Evolutionary conservation across 2,888 invertebrate species (phyloP), one percentile per base, ranked within the genome.

Genomic region (Catocala nupta): DNA sequence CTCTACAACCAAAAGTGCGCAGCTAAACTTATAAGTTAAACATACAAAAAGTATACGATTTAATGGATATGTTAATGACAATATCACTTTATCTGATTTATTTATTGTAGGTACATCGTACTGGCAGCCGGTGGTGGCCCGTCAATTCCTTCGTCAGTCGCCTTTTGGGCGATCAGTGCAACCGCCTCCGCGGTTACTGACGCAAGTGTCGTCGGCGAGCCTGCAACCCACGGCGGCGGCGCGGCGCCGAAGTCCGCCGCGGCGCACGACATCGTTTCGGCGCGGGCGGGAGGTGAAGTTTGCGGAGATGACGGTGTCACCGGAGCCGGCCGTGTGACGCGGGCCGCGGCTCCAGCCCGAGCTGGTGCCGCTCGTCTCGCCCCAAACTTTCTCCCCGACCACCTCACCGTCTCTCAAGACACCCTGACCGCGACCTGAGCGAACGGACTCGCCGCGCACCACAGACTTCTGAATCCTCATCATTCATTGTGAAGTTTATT

Each of bases 51-150:
- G 25, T 25, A 25, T 25, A 25, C 25, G 25, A 25, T 25, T 25
- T 3, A 25, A 3, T 25, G 25, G 25, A 25, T 25, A 25, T 25
- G 3, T 3, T 25, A 25, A 25, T 25, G 25, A 25, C 25, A 25
- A 25, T 25, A 25, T 25, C 25, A 33, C 16, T 34, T 34, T 34
- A 48, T 10, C 10, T 49, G 39, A 42, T 8, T 39, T 8, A 47
- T 44, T n/a, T 12, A 52, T 75, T 73, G 10, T 86, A 91, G 92
- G 87, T 42, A 86, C 80, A 62, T 95, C 95, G 54, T 94, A 95
- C 79, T 97, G 96, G 96, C 95, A 96, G 63, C 97, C 97, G 6
- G 87, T 96, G 66, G 96, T 96, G 53, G 96, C 96, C 36, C 96
- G 96, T 63, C 97, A 97, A 87, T 97, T 97, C 84, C 95, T 96